Base-by-base conservation (phyloP, 2,797 vertebrate genomes). In the Phalanger gymnotis region DNA sequence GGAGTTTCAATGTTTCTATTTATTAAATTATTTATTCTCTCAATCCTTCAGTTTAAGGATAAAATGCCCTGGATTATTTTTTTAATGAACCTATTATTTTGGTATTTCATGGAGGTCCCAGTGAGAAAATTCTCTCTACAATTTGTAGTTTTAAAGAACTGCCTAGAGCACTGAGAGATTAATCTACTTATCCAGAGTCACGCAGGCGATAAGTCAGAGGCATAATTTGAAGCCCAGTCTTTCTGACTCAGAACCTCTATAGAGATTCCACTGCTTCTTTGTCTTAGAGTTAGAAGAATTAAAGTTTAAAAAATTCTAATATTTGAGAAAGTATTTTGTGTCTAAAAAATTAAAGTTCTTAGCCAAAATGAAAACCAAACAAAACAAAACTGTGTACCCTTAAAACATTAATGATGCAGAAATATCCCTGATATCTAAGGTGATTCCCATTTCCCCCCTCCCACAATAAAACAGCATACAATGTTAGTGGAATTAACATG, bases 401-500 rank as follows among this genome's bases (percentile, higher is more conserved):
- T 95, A 96, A 98, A 96, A 94, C 55, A 94, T 96, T 96, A 98
- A 94, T 34, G 66, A 93, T 95, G 54, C 81, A 97, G 94, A 98
- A 97, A 96, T 96, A 90, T 90, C 95, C 54, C 73, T 93, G 95
- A 96, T 98, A 97, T 93, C 13, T 98, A 98, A 97, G 97, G 90
- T 92, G 53, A 55, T 98, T 94, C 92, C 98, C 90, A 58, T 27
- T 1, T 3, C 2, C 14, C 1, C 34, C 34, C 34, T 4, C 61
- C 31, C n/a, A n/a, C n/a, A 66, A 95, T 97, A 96, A 98, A 98
- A 66, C 12, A 97, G 96, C 95, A 97, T 95, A 96, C 96, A 61
- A 96, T 97, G 93, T 95, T 66, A 81, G 89, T 97, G 93, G 98
- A 97, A 98, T 98, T 97, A 98, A 28, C 95, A 98, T 96, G 96